Percentiles rank a stretch among this genome's conserved stretches.
These are phyloP conservation scores for Coregonus sp. DNA, from an alignment of 2,797 vertebrate species.

Conservation along the genomic window DNA sequence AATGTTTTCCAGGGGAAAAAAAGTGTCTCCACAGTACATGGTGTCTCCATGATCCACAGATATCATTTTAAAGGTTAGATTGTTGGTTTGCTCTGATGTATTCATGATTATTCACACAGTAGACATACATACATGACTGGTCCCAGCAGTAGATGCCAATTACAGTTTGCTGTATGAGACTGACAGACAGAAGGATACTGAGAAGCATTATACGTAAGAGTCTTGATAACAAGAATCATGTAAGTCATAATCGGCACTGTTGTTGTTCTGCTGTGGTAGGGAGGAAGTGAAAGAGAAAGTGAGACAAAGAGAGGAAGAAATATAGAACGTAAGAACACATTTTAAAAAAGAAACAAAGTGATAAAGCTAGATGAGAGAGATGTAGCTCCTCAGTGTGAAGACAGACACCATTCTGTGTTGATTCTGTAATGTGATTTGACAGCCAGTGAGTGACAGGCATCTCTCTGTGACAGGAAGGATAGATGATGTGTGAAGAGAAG, in stretches of 20 bases:
- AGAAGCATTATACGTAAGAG: no score
- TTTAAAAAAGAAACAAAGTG: not conserved
- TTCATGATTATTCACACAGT: not conserved
- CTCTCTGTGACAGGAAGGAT: not conserved
- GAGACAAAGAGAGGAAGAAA: not conserved
- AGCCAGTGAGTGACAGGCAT: constrained; percentile 32
- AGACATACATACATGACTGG: not conserved
- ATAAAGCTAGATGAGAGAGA: no score
- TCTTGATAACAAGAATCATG: no score
- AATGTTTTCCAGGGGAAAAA: not conserved
- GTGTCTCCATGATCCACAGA: not conserved
- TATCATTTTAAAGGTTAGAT: not conserved
- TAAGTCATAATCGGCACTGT: no score
- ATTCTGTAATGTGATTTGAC: constrained; percentile 29
- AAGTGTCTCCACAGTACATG: not conserved
- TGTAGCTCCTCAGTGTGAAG: no score
- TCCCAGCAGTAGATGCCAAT: not conserved
- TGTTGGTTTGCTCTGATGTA: not conserved
- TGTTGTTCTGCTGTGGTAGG: not conserved
- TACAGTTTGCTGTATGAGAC: not conserved
- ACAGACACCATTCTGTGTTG: not conserved
- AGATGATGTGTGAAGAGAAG: constrained; percentile 17
- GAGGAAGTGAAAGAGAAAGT: not conserved
- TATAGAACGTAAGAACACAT: not conserved
- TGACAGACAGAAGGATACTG: not conserved